These are phyloP conservation scores for Rhinoraja longicauda DNA, from an alignment of 2,797 vertebrate species.

Conservation along the genomic window DNA sequence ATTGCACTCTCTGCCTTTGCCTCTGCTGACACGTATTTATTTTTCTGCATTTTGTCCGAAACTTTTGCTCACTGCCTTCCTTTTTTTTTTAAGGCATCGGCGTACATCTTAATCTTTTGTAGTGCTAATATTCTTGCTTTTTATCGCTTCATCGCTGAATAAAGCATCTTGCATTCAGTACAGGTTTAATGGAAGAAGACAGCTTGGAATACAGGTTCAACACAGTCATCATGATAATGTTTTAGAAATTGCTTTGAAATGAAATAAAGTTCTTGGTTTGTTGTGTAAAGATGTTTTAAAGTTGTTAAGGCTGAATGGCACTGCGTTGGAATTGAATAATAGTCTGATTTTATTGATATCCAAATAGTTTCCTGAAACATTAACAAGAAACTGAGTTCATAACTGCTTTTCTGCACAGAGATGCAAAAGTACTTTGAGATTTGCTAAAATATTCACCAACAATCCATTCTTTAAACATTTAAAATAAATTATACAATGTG, in stretches of 20 bases:
- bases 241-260: not conserved
- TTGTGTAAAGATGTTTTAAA: not conserved
- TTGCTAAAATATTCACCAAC: not conserved
- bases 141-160: not conserved
- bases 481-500: not conserved
- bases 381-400: not conserved
- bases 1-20: not conserved
- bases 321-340: not conserved
- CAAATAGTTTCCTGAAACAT: not conserved
- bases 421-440: not conserved
- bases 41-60: not conserved
- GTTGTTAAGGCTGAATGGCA: not conserved
- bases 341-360: not conserved
- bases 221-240: not conserved
- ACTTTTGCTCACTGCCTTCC: not conserved
- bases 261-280: not conserved
- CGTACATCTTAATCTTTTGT: not conserved
- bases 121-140: not conserved
- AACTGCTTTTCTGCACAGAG: not conserved
- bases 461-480: not conserved
- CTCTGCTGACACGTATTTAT: not conserved
- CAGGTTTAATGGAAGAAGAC: not conserved
- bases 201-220: not conserved
- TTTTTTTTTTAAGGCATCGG: not conserved
- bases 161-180: not conserved